Percentiles rank a stretch among this genome's conserved stretches.
phyloP scores from a whole-genome alignment of 2,797 vertebrate species.

The Pristis pectinata region DNA sequence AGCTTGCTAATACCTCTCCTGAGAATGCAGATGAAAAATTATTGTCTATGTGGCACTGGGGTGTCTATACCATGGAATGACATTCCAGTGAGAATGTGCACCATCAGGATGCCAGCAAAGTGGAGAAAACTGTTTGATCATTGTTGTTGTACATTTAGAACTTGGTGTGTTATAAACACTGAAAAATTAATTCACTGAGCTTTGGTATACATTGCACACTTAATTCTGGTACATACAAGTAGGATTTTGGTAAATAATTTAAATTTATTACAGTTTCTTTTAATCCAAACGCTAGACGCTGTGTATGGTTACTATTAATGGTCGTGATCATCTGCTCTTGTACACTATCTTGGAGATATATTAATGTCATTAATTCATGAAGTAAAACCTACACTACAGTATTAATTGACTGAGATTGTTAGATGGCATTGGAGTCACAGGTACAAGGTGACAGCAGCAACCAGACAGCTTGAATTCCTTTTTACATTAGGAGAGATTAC shows the following conservation, averaged over 20 bases:
- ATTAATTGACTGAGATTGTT: neutral
- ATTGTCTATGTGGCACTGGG: neutral
- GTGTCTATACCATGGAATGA: neutral
- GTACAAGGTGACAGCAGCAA: neutral
- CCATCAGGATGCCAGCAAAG: neutral
- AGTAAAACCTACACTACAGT: neutral
- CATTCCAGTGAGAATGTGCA: neutral
- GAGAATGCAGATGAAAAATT: neutral
- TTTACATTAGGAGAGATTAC: neutral
- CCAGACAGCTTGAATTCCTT: neutral
- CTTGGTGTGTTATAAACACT: neutral
- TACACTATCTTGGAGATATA: no score
- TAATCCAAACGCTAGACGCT: neutral
- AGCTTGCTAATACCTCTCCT: neutral
- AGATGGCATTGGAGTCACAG: neutral
- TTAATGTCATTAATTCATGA: neutral
- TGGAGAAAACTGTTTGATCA: neutral
- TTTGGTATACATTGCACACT: neutral
- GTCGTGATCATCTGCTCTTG: neutral
- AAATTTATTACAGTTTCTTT: neutral
- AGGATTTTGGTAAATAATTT: neutral
- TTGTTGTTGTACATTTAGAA: neutral
- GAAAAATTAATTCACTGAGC: neutral
- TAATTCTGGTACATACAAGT: neutral
- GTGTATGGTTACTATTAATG: neutral